Evolutionary conservation across 2,888 invertebrate species (phyloP), one percentile per base, ranked within the genome.

Genomic region (Epirrita christyi): DNA sequence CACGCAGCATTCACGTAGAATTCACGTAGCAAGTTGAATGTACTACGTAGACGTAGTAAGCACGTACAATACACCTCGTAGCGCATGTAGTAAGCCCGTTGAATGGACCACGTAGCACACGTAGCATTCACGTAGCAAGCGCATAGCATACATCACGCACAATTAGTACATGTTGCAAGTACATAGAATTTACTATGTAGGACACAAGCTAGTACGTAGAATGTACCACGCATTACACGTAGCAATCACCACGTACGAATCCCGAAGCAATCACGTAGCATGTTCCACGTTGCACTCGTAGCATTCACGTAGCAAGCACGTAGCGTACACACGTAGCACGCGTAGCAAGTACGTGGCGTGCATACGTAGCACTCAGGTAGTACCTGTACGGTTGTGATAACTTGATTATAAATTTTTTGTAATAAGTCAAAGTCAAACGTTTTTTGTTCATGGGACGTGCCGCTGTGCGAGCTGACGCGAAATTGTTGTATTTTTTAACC

Each of bases 241-340:
- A 21, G 2, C 21, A 21, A 3, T 2, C 21, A 21, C 21, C 21
- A 21, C 21, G 21, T 21, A 21, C 2, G 2, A 21, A 21, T 21
- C 21, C 2, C 21, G 21, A 21, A 21, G 4, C 21, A 21, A 21
- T 3, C 21, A 21, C 37, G 37, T 37, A 11, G 37, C 6, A 11
- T 37, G n/a, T 11, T 14, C 21, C 32, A 32, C 46, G 46, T 51
- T 51, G 46, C 46, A 42, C 9, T 11, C 47, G 46, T 47, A 37
- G 47, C 36, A 52, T 29, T 28, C 9, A n/a, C 43, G 14, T 51
- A 34, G 34, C 15, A 14, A 7, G 5, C 7, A 2, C 14, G 38
- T 38, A 13, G 3, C 21, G 21, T 21, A 4, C 21, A 21, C 21
- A 21, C 21, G 21, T 32, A 32, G 32, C 32, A 32, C 6, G n/a